Base-by-base conservation (phyloP, 2,113 vertebrate genomes). In the Nothocercus julius region DNA sequence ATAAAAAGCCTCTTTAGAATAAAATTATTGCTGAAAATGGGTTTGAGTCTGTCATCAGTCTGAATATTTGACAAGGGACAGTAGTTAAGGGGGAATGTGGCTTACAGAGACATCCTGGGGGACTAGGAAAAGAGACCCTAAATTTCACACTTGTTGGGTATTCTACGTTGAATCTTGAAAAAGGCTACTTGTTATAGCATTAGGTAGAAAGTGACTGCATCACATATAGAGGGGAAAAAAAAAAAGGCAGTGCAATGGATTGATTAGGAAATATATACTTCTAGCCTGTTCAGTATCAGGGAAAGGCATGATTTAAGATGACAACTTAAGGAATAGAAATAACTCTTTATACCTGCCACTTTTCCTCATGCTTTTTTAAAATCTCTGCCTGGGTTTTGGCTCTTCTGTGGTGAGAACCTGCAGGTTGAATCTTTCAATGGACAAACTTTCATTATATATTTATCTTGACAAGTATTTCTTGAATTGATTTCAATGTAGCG, bases 401-500 rank as follows among this genome's bases (percentile, higher is more conserved):
- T 83, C 68, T 82, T 94, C 62, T 85, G 63, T 85, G 25, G 89
- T 68, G 85, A 73, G 90, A 76, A 76, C 63, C 73, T 76, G 53
- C 81, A 89, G 47, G 30, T 90, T 2, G 24, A 94, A 89, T 95
- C 85, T 89, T 19, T 56, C 83, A 89, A 69, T 58, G 82, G 95
- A 82, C 88, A 96, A 93, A 93, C 49, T 82, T 92, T 27, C 74
- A 45, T 51, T 47, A 90, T 87, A 79, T 82, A 81, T 93, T 87
- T 70, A 85, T 90, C 69, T 93, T 70, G 18, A 24, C 69, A 54
- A 84, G 27, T 73, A 51, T 88, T 94, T 42, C 88, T 89, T 73
- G 90, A 92, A 92, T 93, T 93, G 93, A 92, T 96, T 93, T 89
- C 21, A 84, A 78, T 85, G 92, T 93, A 76, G 67, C 62, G 18